Conservation (phyloP, 2,113 vertebrate species). For the Cervus canadensis region DNA sequence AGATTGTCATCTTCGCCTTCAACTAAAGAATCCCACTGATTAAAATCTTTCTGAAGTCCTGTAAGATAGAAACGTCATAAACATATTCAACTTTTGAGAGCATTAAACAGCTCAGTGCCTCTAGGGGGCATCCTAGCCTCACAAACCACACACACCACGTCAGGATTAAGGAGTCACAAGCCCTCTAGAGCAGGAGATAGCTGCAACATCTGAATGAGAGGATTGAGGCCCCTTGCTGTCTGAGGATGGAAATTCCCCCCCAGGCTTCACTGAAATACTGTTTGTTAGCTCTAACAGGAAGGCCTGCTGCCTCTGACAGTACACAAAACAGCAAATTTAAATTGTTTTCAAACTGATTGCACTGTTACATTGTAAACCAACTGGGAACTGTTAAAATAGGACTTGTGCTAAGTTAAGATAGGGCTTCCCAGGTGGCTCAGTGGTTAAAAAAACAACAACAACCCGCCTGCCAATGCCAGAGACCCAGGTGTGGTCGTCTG, state of each 20-base stretch:
- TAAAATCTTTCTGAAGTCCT: conserved; percentile 90
- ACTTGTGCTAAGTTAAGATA: background rate
- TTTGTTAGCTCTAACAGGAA: background rate
- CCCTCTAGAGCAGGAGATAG: background rate
- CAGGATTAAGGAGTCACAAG: rapidly evolving
- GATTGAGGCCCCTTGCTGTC: background rate
- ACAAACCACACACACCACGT: background rate
- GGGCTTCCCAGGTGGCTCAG: background rate
- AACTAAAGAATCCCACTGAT: conserved; percentile 90
- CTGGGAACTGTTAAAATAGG: background rate
- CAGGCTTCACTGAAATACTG: background rate
- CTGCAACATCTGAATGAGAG: rapidly evolving
- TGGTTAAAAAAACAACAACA: background rate
- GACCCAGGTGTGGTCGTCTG: background rate
- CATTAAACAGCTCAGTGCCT: background rate
- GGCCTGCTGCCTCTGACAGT: background rate
- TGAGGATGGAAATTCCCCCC: background rate
- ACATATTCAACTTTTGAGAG: background rate
- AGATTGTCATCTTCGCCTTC: conserved; percentile 90
- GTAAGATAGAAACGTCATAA: conserved; percentile 33
- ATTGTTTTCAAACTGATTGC: background rate
- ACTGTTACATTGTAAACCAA: background rate
- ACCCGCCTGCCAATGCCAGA: background rate
- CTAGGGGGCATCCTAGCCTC: conserved; percentile 20
- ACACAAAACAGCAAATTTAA: background rate